These are phyloP conservation scores for Enteromius trimaculatus DNA, from an alignment of 2,797 vertebrate genomes.

Conservation along the genomic window DNA sequence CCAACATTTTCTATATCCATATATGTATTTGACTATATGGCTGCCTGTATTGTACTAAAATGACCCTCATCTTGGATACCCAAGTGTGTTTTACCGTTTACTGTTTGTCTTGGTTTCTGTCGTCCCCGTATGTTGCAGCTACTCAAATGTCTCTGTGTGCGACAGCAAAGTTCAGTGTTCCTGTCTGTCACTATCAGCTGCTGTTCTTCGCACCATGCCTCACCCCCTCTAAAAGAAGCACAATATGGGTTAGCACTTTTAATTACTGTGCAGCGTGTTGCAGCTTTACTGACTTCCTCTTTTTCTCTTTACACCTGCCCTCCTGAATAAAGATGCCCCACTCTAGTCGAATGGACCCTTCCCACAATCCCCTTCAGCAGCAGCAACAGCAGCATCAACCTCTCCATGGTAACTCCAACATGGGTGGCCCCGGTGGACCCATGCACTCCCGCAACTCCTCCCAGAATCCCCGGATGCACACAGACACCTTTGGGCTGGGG, in stretches of 20 bases:
- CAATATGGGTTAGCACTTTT: not conserved
- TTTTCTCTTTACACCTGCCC: not conserved
- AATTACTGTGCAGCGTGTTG: not conserved
- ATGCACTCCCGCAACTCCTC: conserved; percentile 81
- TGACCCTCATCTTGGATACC: not conserved
- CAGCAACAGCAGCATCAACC: conserved; percentile 66
- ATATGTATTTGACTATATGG: not conserved
- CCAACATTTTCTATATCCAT: not conserved
- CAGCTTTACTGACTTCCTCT: not conserved
- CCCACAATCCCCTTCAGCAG: conserved; percentile 80
- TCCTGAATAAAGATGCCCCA: conserved; percentile 76
- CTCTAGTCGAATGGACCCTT: conserved; percentile 81
- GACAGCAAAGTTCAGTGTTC: conserved; percentile 48
- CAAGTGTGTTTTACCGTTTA: not conserved
- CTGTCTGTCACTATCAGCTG: conserved; percentile 68
- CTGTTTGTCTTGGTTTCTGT: conserved; percentile 57
- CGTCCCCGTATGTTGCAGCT: conserved; percentile 61
- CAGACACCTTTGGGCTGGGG: conserved; percentile 74
- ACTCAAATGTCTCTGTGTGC: conserved; percentile 58
- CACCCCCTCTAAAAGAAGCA: not conserved
- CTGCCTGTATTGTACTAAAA: not conserved
- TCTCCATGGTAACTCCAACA: conserved; percentile 75
- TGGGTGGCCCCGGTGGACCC: conserved; percentile 79
- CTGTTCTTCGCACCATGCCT: not conserved
- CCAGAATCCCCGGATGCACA: conserved; percentile 76